Evolutionary conservation across 2,888 invertebrate species (phyloP).

Genomic region (Sarcophaga carnaria): DNA sequence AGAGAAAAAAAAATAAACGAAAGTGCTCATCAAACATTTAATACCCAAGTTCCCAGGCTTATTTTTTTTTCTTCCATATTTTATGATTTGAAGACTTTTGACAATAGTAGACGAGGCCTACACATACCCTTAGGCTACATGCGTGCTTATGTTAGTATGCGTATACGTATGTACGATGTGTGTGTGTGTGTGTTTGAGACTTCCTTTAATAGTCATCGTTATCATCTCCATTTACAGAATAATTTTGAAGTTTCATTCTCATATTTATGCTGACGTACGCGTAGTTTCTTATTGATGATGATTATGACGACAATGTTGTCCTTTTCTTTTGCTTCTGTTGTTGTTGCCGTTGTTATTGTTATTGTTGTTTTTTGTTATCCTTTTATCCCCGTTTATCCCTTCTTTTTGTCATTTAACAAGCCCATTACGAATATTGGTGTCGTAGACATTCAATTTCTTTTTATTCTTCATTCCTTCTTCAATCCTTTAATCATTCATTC

Average conservation of each 20-base stretch:
- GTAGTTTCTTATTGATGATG: conserved; percentile 29
- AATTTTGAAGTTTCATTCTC: neutral
- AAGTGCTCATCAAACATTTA: conserved; percentile 50
- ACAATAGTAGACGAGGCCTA: neutral
- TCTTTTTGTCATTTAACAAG: conserved; percentile 43
- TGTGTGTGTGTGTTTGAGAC: neutral
- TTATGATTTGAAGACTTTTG: neutral
- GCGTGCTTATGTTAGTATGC: no score
- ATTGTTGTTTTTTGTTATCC: conserved; percentile 10
- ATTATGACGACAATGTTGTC: conserved; percentile 24
- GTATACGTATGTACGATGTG: no score
- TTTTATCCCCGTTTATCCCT: conserved; percentile 11
- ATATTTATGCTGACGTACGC: conserved; percentile 57
- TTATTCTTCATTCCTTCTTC: neutral
- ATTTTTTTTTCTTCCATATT: neutral
- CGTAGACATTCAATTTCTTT: conserved; percentile 19
- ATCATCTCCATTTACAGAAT: neutral
- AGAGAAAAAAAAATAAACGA: neutral
- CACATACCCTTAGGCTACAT: no score
- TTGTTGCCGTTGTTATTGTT: conserved; percentile 18
- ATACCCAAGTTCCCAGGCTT: neutral
- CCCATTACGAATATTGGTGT: conserved; percentile 30
- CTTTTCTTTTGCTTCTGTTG: neutral
- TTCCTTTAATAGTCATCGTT: conserved; percentile 2
- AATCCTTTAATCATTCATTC: neutral